Evolutionary conservation across 2,113 vertebrate genomes (phyloP), one percentile per base, ranked within the genome.

Genomic region (Brachyhypopomus occidentalis): DNA sequence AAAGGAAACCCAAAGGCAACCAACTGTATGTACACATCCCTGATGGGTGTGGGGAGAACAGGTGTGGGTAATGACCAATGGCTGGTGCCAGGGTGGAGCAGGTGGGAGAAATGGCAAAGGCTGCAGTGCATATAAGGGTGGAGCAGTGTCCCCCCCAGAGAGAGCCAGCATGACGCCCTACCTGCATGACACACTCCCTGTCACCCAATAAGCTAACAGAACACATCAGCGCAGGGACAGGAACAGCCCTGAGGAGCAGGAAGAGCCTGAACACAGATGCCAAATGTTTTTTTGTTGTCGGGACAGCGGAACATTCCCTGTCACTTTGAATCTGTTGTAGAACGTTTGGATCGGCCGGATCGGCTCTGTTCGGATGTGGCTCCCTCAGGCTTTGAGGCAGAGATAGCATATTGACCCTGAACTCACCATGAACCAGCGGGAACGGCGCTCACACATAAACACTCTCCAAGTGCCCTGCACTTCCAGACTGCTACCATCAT

Each of bases 281-380:
- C 70, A 84, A 70, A 83, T 67, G n/a, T 38, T 76, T 70, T 76
- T 70, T 80, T 20, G 74, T 55, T 80, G 48, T 74, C 41, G 72
- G 1, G 16, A 48, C 9, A 60, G 58, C 22, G 48, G 64, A 69
- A 60, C 34, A 72, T 75, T 72, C 48, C 48, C 75, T n/a, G 69
- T 83, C 84, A 76, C 60, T 73, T 58, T 86, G 55, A 55, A 67
- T 77, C n/a, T 77, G 77, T 85, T 83, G 76, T 83, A 75, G 66
- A 67, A 72, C 41, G 2, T 74, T 20, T 30, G 22, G 23, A 69
- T 52, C 9, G 36, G 41, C 41, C 52, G 6, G 19, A 25, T 56
- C 72, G 66, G 52, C 36, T 59, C 19, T 36, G 56, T 75, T n/a
- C 62, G 69, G 60, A 81, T 62, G 12, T 52, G 45, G 1, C 45